These are phyloP conservation scores for Yponomeuta evonymella DNA, from an alignment of 2,888 invertebrate species.

Conservation along the genomic window DNA sequence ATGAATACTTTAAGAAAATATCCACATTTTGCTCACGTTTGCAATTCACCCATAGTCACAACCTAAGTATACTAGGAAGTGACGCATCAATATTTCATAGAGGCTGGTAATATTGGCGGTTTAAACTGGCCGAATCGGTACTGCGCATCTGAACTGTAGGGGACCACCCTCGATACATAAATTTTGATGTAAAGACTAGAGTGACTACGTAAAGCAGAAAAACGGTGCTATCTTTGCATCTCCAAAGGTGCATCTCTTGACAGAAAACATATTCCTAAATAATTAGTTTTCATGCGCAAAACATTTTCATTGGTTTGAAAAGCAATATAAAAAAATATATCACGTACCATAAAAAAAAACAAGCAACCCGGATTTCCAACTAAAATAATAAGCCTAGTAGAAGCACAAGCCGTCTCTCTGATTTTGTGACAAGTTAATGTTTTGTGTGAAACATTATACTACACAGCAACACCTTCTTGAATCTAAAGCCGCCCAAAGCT, in stretches of 20 bases:
- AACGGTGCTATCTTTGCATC: not conserved
- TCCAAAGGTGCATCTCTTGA: not conserved
- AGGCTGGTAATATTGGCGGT: constrained; percentile 55
- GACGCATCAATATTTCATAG: constrained; percentile 65
- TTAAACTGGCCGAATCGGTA: constrained; percentile 65
- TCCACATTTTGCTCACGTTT: not conserved
- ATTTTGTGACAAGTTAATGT: too few species aligned
- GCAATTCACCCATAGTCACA: constrained; percentile 18
- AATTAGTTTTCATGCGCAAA: too few species aligned
- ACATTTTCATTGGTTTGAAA: too few species aligned
- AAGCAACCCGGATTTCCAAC: too few species aligned
- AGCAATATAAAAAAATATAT: too few species aligned
- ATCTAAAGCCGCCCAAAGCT: too few species aligned
- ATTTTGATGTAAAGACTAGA: constrained; percentile 54
- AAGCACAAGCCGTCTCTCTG: too few species aligned
- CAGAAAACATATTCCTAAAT: too few species aligned
- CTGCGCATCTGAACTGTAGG: constrained; percentile 69
- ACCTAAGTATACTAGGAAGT: constrained; percentile 19
- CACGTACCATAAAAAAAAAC: too few species aligned
- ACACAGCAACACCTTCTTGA: too few species aligned
- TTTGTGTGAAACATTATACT: too few species aligned
- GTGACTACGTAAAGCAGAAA: constrained; percentile 22
- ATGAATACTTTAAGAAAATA: not conserved
- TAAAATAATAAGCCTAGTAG: too few species aligned
- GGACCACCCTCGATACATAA: constrained; percentile 65